Evolutionary conservation across 2,797 vertebrate species (phyloP), one percentile per base, ranked within the genome.

Genomic region (Coracias cyanogaster): DNA sequence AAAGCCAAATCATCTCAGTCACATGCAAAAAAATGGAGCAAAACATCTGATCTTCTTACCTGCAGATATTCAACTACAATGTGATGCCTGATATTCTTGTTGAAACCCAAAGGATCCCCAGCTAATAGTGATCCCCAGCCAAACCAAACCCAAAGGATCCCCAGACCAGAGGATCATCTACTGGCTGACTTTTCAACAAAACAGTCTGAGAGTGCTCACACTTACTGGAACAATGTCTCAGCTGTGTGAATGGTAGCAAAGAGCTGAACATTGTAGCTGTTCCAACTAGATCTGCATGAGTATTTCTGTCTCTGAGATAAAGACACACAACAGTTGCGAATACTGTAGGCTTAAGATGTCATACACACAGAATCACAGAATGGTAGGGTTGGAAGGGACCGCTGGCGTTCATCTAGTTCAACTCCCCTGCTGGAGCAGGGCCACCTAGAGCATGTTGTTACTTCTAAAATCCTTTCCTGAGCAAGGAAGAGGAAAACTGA

Each of bases 31-130:
- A 54, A 86, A 26, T 26, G 10, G 72, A 83, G 29, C 9, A 49
- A 58, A 82, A 28, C 19, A 17, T 18, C 37, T 58, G n/a, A 10
- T 69, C 13, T 5, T 5, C 43, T 77, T 80, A 7, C 65, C 39
- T 15, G 2, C 19, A 33, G 25, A 6, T 35, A 17, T 66, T 57
- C 0, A 0, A 16, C 0, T 4, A 31, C n/a, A 35, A 5, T 1
- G 2, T 9, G 22, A 65, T 39, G 16, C 24, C n/a, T 62, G 25
- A 28, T 62, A 24, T 3, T 64, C n/a, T 14, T 93, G 16, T n/a
- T 22, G 25, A 48, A 82, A 84, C 25, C 16, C 39, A 22, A 61
- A 67, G 16, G n/a, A 64, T 35, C 21, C 3, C 13, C 20, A 46
- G 13, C 9, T 46, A 21, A 73, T 21, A 65, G 13, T 6, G 45